A percentile compares a stretch with the other conserved stretches of the same genome.
Evolutionary conservation across 2,888 invertebrate genomes (phyloP).

Genomic region (Polyommatus icarus): DNA sequence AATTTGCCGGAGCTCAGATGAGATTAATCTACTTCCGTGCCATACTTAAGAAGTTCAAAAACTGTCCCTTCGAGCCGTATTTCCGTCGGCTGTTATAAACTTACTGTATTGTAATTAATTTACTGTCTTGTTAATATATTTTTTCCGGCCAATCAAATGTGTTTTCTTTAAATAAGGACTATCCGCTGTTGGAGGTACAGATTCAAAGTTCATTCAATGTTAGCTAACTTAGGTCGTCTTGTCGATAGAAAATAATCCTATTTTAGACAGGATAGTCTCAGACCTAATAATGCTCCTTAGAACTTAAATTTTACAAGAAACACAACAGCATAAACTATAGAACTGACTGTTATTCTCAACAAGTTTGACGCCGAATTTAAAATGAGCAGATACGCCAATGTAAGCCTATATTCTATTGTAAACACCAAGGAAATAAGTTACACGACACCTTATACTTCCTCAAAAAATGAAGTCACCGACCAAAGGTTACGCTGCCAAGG

Average conservation of each 20-base stretch:
- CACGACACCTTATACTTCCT: constrained; percentile 19
- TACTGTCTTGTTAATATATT: too few species aligned
- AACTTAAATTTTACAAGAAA: neutral
- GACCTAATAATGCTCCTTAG: too few species aligned
- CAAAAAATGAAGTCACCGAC: constrained; percentile 32
- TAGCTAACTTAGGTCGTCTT: too few species aligned
- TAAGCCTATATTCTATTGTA: neutral
- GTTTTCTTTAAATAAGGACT: too few species aligned
- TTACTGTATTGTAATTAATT: too few species aligned
- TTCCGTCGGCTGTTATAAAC: too few species aligned
- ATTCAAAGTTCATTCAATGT: too few species aligned
- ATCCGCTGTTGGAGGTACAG: too few species aligned
- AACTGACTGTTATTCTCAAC: neutral
- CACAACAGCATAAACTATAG: neutral
- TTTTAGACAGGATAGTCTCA: too few species aligned
- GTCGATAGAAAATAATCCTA: too few species aligned
- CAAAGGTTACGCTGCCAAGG: constrained; percentile 40
- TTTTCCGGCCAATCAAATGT: too few species aligned
- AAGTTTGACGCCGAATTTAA: neutral
- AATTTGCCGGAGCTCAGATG: neutral
- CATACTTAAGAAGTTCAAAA: neutral
- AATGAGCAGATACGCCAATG: neutral
- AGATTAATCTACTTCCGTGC: neutral
- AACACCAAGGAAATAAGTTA: constrained; percentile 22
- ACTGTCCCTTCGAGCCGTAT: neutral